A percentile compares a stretch with the other conserved stretches of the same genome.
phyloP scores from a whole-genome alignment of 1,140 invertebrate genomes.

The Formica selysi region DNA sequence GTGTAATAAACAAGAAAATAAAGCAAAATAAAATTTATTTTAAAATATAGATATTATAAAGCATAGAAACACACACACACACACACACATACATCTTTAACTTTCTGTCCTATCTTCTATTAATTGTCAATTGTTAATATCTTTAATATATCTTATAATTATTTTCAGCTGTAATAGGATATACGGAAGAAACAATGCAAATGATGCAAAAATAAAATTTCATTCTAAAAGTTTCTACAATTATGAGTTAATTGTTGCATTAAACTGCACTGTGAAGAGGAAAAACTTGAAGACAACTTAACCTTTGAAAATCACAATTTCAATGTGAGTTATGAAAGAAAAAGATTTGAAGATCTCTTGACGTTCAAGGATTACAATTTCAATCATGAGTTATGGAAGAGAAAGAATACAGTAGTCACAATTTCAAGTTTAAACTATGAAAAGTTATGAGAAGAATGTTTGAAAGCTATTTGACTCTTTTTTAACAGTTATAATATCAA shows the following conservation, averaged over 20 bases:
- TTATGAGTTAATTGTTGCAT: not conserved
- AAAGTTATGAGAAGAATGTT: not conserved
- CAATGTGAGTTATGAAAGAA: not conserved
- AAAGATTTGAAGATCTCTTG: not conserved
- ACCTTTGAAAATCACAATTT: not conserved
- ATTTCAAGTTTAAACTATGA: not conserved
- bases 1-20: not conserved
- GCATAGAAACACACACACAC: not conserved
- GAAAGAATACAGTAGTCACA: not conserved
- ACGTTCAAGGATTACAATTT: not conserved
- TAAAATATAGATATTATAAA: not conserved
- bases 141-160: constrained; percentile 10
- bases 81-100: not conserved
- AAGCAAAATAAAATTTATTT: constrained; percentile 3
- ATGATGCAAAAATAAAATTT: not conserved
- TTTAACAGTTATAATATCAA: not conserved
- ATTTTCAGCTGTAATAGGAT: constrained; percentile 35
- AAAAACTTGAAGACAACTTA: not conserved
- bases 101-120: not conserved
- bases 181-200: not conserved
- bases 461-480: not conserved
- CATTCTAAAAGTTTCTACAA: not conserved
- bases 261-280: not conserved
- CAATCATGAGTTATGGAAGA: not conserved
- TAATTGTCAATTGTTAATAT: constrained; percentile 3